These are phyloP conservation scores for Druon quercuslanigerum DNA, from an alignment of 1,140 invertebrate species.

Conservation along the genomic window DNA sequence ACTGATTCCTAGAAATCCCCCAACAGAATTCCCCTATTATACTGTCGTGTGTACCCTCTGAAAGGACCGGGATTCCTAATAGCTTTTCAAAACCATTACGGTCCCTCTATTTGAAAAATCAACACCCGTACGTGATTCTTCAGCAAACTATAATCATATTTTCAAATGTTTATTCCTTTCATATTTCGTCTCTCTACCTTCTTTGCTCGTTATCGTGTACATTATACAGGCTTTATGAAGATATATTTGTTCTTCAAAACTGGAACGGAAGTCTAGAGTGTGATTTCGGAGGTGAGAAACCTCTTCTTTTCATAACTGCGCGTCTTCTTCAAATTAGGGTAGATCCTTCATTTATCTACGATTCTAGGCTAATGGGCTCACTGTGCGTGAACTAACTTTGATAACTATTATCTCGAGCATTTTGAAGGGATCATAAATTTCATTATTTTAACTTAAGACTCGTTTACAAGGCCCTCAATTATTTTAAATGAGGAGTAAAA, in stretches of 20 bases:
- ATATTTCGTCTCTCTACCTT: conserved; percentile 1
- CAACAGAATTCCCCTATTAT: conserved; percentile 18
- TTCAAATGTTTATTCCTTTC: neutral
- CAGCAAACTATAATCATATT: neutral
- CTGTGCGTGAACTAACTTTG: conserved; percentile 18
- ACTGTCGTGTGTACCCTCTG: conserved; percentile 12
- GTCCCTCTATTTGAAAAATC: conserved; percentile 8
- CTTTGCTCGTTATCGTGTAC: neutral
- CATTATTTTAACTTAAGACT: no score
- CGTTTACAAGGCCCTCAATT: no score
- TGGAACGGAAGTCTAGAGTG: conserved; percentile 22
- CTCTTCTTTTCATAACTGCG: conserved; percentile 5
- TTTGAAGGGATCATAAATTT: no score
- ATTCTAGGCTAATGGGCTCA: conserved; percentile 19
- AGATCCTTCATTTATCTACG: conserved; percentile 3
- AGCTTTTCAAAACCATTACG: conserved; percentile 23
- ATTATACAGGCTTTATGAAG: neutral
- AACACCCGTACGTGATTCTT: neutral
- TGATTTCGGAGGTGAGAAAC: conserved; percentile 14
- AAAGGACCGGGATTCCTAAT: conserved; percentile 1
- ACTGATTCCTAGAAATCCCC: conserved; percentile 2
- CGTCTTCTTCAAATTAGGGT: neutral
- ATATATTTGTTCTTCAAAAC: conserved; percentile 9
- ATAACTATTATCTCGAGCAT: neutral
- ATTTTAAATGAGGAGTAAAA: no score